These are phyloP conservation scores for Camponotus floridanus DNA, from an alignment of 1,140 invertebrate species.

Conservation along the genomic window DNA sequence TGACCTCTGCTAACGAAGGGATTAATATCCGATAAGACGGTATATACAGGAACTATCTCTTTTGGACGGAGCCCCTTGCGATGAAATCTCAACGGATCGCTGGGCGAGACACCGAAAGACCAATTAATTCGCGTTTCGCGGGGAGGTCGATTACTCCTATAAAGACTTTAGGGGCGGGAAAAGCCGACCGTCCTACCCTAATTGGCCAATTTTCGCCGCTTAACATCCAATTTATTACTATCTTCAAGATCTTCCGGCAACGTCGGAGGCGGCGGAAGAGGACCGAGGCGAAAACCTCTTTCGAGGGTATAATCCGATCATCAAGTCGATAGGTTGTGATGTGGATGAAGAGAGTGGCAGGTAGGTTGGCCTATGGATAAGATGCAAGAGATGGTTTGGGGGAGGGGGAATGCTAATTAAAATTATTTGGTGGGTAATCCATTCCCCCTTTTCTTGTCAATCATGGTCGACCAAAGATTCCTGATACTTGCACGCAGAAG, in stretches of 20 bases:
- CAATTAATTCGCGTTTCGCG: constrained; percentile 79
- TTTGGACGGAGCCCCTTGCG: not conserved
- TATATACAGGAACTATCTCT: constrained; percentile 34
- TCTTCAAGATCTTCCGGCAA: constrained; percentile 70
- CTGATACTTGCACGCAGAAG: constrained; percentile 17
- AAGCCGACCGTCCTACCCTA: constrained; percentile 77
- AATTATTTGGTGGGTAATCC: constrained; percentile 74
- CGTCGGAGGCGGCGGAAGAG: constrained; percentile 61
- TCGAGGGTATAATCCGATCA: constrained; percentile 74
- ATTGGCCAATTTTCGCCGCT: constrained; percentile 83
- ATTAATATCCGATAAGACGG: constrained; percentile 65
- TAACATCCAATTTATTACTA: constrained; percentile 83
- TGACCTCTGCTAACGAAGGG: constrained; percentile 65
- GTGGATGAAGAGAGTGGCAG: constrained; percentile 49
- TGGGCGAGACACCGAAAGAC: constrained; percentile 68
- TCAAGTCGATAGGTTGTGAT: constrained; percentile 73
- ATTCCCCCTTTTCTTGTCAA: constrained; percentile 39
- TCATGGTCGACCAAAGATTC: constrained; percentile 9
- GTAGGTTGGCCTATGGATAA: constrained; percentile 24
- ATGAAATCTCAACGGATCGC: constrained; percentile 54
- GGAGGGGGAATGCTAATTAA: constrained; percentile 73
- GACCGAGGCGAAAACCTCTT: constrained; percentile 71
- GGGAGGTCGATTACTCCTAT: constrained; percentile 77
- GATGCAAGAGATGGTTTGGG: not conserved
- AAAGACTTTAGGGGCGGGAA: constrained; percentile 78